phyloP scores from a whole-genome alignment of 2,797 vertebrate genomes.

The Leptodactylus fallax region DNA sequence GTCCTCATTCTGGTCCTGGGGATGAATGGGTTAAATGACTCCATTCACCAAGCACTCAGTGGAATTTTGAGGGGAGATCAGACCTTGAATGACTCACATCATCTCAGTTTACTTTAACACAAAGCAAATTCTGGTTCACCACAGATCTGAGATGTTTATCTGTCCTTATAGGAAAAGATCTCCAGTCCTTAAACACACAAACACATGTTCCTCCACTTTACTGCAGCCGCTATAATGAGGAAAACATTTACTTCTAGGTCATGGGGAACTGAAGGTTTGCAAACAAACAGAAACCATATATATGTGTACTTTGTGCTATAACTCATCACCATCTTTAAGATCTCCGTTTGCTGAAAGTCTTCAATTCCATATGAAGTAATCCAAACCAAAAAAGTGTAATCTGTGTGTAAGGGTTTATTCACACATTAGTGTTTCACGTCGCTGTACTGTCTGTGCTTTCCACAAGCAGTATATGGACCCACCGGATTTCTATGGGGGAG shows the following conservation, averaged over 20 bases:
- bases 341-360: neutral
- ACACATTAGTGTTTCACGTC: no score
- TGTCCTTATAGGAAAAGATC: neutral
- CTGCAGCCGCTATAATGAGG: neutral
- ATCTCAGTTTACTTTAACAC: conserved; percentile 37
- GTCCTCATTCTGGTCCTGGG: no score
- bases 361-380: no score
- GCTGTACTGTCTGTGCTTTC: no score
- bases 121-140: conserved; percentile 36
- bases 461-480: no score
- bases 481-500: no score
- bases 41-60: conserved; percentile 10
- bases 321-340: neutral
- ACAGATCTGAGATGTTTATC: conserved; percentile 44
- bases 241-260: neutral
- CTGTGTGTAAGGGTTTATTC: no score
- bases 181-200: neutral
- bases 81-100: conserved; percentile 42
- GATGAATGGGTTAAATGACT: conserved; percentile 15
- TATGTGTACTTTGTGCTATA: neutral
- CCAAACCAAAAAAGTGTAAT: no score
- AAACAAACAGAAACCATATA: neutral
- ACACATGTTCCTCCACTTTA: conserved; percentile 13
- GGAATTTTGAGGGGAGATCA: conserved; percentile 18
- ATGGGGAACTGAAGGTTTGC: neutral